Percentiles rank a stretch among this genome's conserved stretches.
Conservation (phyloP, 2,888 invertebrate species). For the Ceraclea dissimilis region DNA sequence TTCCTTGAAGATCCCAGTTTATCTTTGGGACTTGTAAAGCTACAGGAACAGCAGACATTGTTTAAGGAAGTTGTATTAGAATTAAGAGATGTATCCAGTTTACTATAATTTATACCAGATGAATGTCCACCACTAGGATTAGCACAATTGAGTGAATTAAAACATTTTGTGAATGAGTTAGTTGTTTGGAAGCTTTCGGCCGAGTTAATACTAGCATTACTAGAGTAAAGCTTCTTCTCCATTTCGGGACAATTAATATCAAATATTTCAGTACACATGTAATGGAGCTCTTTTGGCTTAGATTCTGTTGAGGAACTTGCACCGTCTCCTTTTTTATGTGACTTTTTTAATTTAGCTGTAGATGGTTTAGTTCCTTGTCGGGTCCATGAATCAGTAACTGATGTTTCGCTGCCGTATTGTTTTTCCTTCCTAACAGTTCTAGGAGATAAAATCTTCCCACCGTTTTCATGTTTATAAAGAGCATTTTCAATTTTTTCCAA, state of each 20-base stretch:
- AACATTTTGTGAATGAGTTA: conserved; percentile 34
- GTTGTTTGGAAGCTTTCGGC: conserved; percentile 28
- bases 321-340: conserved; percentile 27
- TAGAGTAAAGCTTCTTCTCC: conserved; percentile 16
- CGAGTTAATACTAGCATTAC: conserved; percentile 26
- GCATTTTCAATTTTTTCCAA: conserved; percentile 56
- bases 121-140: conserved; percentile 34
- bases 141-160: conserved; percentile 42
- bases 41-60: conserved; percentile 33
- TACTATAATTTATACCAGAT: conserved; percentile 40
- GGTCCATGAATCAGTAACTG: conserved; percentile 24
- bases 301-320: conserved; percentile 9
- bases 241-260: conserved; percentile 31
- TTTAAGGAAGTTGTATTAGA: conserved; percentile 27
- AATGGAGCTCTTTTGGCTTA: conserved; percentile 42
- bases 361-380: conserved; percentile 32
- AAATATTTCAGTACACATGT: conserved; percentile 44
- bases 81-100: conserved; percentile 31
- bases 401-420: neutral
- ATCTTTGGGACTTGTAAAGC: conserved; percentile 23
- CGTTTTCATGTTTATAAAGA: conserved; percentile 43
- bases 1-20: conserved; percentile 4
- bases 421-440: conserved; percentile 9
- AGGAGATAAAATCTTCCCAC: conserved; percentile 26
- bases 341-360: conserved; percentile 28